A percentile compares a stretch with the other conserved stretches of the same genome.
Evolutionary conservation across 2,113 vertebrate genomes (phyloP).

Genomic region (Chaenocephalus aceratus): DNA sequence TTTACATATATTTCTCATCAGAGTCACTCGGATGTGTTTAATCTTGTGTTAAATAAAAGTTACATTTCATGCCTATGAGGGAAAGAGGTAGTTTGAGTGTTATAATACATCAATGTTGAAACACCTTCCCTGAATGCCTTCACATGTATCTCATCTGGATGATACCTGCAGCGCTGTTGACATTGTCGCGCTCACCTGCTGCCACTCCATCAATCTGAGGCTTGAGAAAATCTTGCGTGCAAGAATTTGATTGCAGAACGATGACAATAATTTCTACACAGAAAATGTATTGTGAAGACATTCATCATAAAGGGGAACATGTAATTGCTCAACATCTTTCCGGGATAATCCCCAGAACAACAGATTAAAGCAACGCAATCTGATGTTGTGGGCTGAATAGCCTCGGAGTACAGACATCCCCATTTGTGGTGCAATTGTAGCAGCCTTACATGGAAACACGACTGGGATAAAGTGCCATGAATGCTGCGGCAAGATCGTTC

Average conservation of each 20-base stretch:
- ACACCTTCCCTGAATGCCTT: slow-evolving; percentile 31
- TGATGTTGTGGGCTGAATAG: slow-evolving; percentile 57
- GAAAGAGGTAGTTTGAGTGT: slow-evolving; percentile 6
- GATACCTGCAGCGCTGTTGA: slow-evolving; percentile 62
- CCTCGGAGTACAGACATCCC: slow-evolving; percentile 50
- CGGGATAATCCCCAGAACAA: slow-evolving; percentile 74
- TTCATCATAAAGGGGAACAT: slow-evolving; percentile 60
- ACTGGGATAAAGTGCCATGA: slow-evolving; percentile 46
- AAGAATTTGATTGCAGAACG: slow-evolving; percentile 25
- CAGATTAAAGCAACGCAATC: slow-evolving; percentile 75
- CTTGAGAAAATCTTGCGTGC: slow-evolving; percentile 2
- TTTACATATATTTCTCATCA: slow-evolving; percentile 1
- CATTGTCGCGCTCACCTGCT: slow-evolving; percentile 57
- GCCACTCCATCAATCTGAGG: slow-evolving; percentile 17
- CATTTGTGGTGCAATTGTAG: slow-evolving; percentile 56
- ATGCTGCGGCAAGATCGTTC: slow-evolving; percentile 40
- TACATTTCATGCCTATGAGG: slow-evolving; percentile 5
- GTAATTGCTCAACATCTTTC: slow-evolving; percentile 69
- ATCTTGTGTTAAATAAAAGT: slow-evolving; percentile 4
- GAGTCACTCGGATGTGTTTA: neutral
- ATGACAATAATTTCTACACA: slow-evolving; percentile 11
- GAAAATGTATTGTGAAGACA: slow-evolving; percentile 34
- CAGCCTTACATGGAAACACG: slow-evolving; percentile 56
- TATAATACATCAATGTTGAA: slow-evolving; percentile 9
- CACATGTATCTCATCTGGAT: slow-evolving; percentile 48